Percentiles rank a stretch among this genome's conserved stretches.
These are phyloP conservation scores for Steatocranus sp. DNA, from an alignment of 2,797 vertebrate species.

Conservation along the genomic window DNA sequence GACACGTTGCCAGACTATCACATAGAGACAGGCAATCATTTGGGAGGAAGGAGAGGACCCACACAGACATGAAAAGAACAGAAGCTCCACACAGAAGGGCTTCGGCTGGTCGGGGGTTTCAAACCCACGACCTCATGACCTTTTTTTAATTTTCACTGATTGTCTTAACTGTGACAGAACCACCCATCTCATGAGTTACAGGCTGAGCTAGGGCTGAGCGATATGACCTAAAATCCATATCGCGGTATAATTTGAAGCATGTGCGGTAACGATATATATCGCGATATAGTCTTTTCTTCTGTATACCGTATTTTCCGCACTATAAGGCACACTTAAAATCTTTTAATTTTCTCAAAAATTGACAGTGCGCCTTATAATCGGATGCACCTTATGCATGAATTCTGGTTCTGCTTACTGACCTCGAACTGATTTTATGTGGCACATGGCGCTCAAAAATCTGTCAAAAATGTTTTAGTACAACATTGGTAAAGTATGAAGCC, in stretches of 20 bases:
- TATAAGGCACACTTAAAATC: fast-evolving
- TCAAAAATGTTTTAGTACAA: neutral
- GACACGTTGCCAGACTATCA: neutral
- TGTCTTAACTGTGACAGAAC: neutral
- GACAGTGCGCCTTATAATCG: neutral
- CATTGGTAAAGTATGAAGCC: neutral
- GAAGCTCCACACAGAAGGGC: neutral
- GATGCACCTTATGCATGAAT: neutral
- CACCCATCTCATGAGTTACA: neutral
- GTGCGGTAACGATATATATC: neutral
- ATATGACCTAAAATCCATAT: neutral
- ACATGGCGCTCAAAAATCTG: neutral
- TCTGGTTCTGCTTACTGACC: neutral
- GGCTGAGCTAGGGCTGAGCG: neutral
- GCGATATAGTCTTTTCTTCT: neutral
- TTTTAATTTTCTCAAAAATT: neutral
- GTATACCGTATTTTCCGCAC: neutral
- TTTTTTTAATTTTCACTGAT: neutral
- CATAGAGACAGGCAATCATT: neutral
- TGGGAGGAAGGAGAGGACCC: neutral
- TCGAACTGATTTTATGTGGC: neutral
- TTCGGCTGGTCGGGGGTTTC: neutral
- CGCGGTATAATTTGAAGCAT: neutral
- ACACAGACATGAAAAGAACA: neutral
- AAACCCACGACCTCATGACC: neutral